Evolutionary conservation across 1,140 invertebrate species (phyloP), one percentile per base, ranked within the genome.

Genomic region (Argopecten irradians): DNA sequence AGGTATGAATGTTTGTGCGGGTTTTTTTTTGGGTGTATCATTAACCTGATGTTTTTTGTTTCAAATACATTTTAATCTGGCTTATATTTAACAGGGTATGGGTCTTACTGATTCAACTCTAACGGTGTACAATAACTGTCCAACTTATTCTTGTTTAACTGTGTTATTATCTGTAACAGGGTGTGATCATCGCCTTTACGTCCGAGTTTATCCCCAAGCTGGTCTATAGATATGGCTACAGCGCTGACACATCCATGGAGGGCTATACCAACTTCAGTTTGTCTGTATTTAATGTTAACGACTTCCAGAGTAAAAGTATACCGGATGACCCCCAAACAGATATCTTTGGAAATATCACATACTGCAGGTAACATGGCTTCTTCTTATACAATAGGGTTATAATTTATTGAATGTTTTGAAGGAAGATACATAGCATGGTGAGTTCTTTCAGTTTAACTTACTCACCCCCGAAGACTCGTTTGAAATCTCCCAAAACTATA

Each of bases 231-330:
- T 95, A 97, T 46, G 95, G 95, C 7, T 96, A 97, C 22, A 97
- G 96, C 83, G 89, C 96, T 32, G 95, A 97, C 94, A 95, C 97
- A 32, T 96, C 96, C 22, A 93, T 98, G 83, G 92, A 97, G 19
- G 97, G 98, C 22, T 99, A 98, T 95, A 97, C 98, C 87, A 97
- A 98, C 88, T 97, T 97, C 94, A 98, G 98, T 82, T 95, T 99
- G 71, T 97, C 98, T 0, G 96, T 97, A 91, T 99, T 99, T 94
- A 96, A 97, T 93, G 97, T 97, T 0, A 96, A 95, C 0, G 97
- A 98, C 93, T 97, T 98, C 90, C 90, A 93, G 87, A 33, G 86
- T 2, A 8, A 91, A 83, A 94, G 93, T 85, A 85, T 93, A 13
- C 94, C 94, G 19, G 87, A 86, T 28, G 93, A 94, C 71, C 96